A percentile compares a stretch with the other conserved stretches of the same genome.
These are phyloP conservation scores for Sycobia sp. DNA, from an alignment of 1,140 invertebrate genomes.

Conservation along the genomic window DNA sequence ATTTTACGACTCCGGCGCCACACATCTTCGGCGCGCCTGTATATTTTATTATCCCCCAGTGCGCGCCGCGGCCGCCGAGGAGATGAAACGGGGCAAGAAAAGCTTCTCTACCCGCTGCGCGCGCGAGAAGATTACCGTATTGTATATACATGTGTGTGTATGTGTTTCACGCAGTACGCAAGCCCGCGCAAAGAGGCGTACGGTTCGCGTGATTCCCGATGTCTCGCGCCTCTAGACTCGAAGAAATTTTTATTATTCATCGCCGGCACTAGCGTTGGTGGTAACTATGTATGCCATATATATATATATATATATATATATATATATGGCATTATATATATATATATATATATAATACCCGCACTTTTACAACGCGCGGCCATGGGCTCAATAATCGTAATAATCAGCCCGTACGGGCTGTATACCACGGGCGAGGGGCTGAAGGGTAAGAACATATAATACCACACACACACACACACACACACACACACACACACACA, in stretches of 20 bases:
- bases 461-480: too few relatives aligned
- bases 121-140: slow-evolving; percentile 24
- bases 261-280: neutral
- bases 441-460: too few relatives aligned
- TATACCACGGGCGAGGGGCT: too few relatives aligned
- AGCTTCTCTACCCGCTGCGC: too few relatives aligned
- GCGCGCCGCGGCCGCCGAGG: neutral
- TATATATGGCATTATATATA: too few relatives aligned
- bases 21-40: neutral
- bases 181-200: too few relatives aligned
- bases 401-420: slow-evolving; percentile 47
- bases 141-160: too few relatives aligned
- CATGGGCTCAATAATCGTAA: slow-evolving; percentile 54
- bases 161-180: too few relatives aligned
- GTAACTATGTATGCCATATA: too few relatives aligned
- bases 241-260: slow-evolving; percentile 36
- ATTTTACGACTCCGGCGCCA: slow-evolving; percentile 3
- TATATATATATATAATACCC: too few relatives aligned
- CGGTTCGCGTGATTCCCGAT: slow-evolving; percentile 39
- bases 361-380: slow-evolving; percentile 27
- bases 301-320: too few relatives aligned
- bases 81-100: slow-evolving; percentile 23
- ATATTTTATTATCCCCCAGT: slow-evolving; percentile 22
- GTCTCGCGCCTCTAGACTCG: neutral
- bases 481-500: too few relatives aligned